Evolutionary conservation across 1,140 invertebrate genomes (phyloP).

Genomic region (Saccostrea echinata): DNA sequence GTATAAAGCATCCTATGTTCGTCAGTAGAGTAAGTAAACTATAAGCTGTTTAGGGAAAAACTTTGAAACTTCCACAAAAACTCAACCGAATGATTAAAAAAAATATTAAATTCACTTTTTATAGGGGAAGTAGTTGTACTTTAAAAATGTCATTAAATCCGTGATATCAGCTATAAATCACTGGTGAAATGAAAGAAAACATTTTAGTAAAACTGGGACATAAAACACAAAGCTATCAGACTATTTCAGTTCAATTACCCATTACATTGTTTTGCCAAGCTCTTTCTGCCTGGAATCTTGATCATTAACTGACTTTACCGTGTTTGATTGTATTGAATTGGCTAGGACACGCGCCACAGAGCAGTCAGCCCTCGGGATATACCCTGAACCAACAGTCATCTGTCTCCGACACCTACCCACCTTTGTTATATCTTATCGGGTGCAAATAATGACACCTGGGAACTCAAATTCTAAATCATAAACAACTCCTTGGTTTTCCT

Average conservation of each 20-base stretch:
- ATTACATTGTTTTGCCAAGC: constrained; percentile 23
- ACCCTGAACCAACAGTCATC: constrained; percentile 15
- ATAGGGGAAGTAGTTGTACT: not conserved
- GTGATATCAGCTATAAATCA: constrained; percentile 26
- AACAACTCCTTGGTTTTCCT: not conserved
- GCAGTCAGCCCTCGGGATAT: not conserved
- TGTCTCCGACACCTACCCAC: constrained; percentile 22
- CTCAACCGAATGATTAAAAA: not conserved
- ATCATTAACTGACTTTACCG: constrained; percentile 27
- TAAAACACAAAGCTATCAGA: constrained; percentile 4
- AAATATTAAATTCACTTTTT: not conserved
- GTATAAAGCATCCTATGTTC: constrained; percentile 4
- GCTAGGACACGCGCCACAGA: not conserved
- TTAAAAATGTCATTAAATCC: constrained; percentile 23
- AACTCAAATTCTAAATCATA: not conserved
- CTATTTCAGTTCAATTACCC: constrained; percentile 30
- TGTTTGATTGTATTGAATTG: not conserved
- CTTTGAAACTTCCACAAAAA: not conserved
- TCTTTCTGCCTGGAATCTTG: not conserved
- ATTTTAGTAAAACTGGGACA: not conserved
- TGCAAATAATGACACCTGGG: constrained; percentile 23
- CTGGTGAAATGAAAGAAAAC: not conserved
- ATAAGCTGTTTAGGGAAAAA: not conserved
- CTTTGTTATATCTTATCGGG: not conserved
- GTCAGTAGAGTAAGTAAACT: not conserved